Percentiles rank a stretch among this genome's conserved stretches.
These are phyloP conservation scores for Pemphredon lugubris DNA, from an alignment of 2,888 invertebrate genomes.

Conservation along the genomic window DNA sequence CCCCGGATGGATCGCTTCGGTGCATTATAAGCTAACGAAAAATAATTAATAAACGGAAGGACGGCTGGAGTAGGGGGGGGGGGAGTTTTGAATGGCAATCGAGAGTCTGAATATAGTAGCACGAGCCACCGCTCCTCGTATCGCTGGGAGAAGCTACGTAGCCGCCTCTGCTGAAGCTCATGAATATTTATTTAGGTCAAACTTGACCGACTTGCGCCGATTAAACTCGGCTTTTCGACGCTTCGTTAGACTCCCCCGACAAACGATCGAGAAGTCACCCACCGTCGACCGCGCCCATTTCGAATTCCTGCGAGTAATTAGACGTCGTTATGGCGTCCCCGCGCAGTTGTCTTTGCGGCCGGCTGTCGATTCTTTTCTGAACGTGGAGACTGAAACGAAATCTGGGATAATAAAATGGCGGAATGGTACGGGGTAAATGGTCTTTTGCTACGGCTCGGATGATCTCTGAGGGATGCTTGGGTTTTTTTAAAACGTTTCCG, in stretches of 20 bases:
- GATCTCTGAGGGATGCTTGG: too few species aligned
- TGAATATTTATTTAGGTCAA: conserved; percentile 67
- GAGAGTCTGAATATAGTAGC: not conserved
- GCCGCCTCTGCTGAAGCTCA: conserved; percentile 34
- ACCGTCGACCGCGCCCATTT: conserved; percentile 39
- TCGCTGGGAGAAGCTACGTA: not conserved
- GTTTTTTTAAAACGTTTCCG: too few species aligned
- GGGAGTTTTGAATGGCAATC: not conserved
- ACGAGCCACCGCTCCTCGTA: conserved; percentile 2
- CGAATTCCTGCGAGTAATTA: conserved; percentile 50
- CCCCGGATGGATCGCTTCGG: conserved; percentile 13
- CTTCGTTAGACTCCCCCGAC: conserved; percentile 59
- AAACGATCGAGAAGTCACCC: conserved; percentile 26
- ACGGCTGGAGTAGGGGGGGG: not conserved
- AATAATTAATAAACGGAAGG: conserved; percentile 52
- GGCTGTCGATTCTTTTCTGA: too few species aligned
- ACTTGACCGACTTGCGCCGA: conserved; percentile 54
- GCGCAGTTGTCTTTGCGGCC: conserved; percentile 23
- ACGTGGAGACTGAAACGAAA: too few species aligned
- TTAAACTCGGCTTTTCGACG: conserved; percentile 58
- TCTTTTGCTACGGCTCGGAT: too few species aligned
- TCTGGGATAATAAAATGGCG: too few species aligned
- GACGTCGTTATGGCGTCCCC: conserved; percentile 22
- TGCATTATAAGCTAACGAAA: conserved; percentile 22
- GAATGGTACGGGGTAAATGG: too few species aligned